Conservation (phyloP, 2,888 invertebrate genomes). For the Chorisops tibialis region DNA sequence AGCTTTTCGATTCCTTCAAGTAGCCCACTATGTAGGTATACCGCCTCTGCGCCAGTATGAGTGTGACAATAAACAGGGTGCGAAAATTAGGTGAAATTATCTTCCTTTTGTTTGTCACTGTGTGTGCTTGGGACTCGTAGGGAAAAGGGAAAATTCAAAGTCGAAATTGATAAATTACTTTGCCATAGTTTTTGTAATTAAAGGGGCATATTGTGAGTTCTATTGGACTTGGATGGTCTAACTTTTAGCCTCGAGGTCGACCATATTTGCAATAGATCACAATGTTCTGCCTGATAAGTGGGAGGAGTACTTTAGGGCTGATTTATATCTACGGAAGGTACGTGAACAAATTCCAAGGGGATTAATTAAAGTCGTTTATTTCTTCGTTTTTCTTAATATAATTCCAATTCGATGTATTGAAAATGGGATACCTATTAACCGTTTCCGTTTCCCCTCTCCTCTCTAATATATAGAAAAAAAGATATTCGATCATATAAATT, state of each 20-base stretch:
- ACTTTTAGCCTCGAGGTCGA: slow-evolving; percentile 13
- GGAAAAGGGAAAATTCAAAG: slow-evolving; percentile 10
- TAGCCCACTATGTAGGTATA: background rate
- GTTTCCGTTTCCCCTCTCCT: too few relatives aligned
- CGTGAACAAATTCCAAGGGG: background rate
- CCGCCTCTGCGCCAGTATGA: background rate
- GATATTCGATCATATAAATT: too few relatives aligned
- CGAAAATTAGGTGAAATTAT: slow-evolving; percentile 39
- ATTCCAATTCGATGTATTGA: too few relatives aligned
- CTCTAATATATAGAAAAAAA: too few relatives aligned
- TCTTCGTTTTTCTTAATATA: too few relatives aligned
- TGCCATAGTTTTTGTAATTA: slow-evolving; percentile 34
- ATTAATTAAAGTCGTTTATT: too few relatives aligned
- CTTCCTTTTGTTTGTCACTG: slow-evolving; percentile 29
- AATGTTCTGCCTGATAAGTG: background rate
- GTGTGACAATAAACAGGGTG: slow-evolving; percentile 24
- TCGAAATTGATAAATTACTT: slow-evolving; percentile 34
- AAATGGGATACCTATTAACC: too few relatives aligned
- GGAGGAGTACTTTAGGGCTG: background rate
- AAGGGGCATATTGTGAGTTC: slow-evolving; percentile 33
- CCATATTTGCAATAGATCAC: background rate
- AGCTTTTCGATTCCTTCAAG: background rate
- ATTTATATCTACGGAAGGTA: background rate
- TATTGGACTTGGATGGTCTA: slow-evolving; percentile 32
- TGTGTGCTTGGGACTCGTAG: slow-evolving; percentile 15